phyloP scores from a whole-genome alignment of 2,888 invertebrate species.

The Drosophila setosimentum region DNA sequence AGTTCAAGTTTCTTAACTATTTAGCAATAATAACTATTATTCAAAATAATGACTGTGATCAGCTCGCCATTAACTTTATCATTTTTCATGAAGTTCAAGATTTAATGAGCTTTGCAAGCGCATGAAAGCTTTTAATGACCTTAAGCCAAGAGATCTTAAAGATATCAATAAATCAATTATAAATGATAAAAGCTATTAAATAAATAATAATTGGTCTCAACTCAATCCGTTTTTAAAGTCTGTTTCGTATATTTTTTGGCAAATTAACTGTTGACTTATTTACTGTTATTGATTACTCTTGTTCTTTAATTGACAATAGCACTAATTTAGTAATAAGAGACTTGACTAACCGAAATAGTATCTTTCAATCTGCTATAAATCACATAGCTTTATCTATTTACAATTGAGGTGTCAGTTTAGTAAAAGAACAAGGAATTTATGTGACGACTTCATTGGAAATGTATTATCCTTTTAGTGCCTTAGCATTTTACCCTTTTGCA shows the following conservation, averaged over 20 bases:
- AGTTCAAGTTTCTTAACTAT: background rate
- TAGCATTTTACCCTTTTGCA: conserved; percentile 59
- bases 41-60: background rate
- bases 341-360: conserved; percentile 3
- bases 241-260: background rate
- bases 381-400: conserved; percentile 31
- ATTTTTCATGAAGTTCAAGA: background rate
- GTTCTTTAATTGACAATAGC: background rate
- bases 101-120: background rate
- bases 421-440: conserved; percentile 28
- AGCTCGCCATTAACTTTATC: no score
- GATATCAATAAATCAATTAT: background rate
- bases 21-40: background rate
- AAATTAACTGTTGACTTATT: background rate
- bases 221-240: background rate
- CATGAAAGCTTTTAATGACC: background rate
- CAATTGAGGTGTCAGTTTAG: conserved; percentile 35
- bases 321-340: conserved; percentile 4
- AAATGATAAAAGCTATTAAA: background rate
- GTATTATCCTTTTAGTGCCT: conserved; percentile 56
- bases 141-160: background rate
- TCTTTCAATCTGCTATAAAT: conserved; percentile 15
- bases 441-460: conserved; percentile 54
- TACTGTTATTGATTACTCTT: no score
- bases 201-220: background rate